These are phyloP conservation scores for Omphaloscelis lunosa DNA, from an alignment of 2,888 invertebrate genomes.

Conservation along the genomic window DNA sequence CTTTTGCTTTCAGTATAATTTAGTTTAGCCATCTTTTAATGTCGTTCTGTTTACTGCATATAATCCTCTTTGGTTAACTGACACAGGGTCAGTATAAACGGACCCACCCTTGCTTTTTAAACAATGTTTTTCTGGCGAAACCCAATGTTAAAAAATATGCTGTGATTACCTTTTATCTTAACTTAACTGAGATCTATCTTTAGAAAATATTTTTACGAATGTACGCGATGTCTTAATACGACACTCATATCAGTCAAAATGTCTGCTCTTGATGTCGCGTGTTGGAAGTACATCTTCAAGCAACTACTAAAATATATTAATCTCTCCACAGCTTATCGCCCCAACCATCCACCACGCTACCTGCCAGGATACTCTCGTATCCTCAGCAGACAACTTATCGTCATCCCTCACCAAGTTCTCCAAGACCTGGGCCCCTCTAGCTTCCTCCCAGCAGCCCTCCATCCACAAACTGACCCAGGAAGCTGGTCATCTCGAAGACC, in stretches of 20 bases:
- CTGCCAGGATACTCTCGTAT: conserved; percentile 75
- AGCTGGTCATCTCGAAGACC: conserved; percentile 62
- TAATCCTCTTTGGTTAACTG: not conserved
- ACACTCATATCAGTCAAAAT: not conserved
- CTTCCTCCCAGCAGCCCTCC: conserved; percentile 62
- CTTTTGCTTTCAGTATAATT: no score
- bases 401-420: conserved; percentile 69
- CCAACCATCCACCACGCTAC: conserved; percentile 77
- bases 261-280: not conserved
- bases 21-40: not conserved
- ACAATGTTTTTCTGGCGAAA: not conserved
- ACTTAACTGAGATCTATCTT: not conserved
- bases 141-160: not conserved
- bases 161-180: not conserved
- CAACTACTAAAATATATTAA: not conserved
- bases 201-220: not conserved
- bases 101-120: not conserved
- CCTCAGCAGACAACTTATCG: conserved; percentile 73
- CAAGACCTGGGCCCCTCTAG: conserved; percentile 70
- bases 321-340: conserved; percentile 75
- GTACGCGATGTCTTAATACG: not conserved
- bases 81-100: not conserved
- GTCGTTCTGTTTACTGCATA: not conserved
- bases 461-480: conserved; percentile 69
- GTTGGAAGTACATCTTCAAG: not conserved